Base-by-base conservation (phyloP, 2,113 vertebrate species). In the Paramisgurnus dabryanus region DNA sequence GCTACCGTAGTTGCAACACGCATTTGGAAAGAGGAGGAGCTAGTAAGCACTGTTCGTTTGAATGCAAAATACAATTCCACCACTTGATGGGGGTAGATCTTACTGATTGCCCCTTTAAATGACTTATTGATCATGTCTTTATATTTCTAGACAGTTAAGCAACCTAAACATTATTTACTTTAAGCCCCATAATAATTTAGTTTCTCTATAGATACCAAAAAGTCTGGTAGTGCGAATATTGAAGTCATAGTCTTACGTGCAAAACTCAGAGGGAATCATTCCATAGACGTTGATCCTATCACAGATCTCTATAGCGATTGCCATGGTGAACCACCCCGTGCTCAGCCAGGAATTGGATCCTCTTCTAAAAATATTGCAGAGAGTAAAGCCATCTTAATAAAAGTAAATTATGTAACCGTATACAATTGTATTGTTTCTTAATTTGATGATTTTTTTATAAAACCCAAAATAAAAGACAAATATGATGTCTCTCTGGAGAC, bases 251-350 rank as follows among this genome's bases (percentile, higher is more conserved):
- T 82, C 93, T 92, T 93, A 98, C 98, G 95, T 98, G 97, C 98
- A 99, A 95, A 96, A 98, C 91, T 98, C 96, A 4, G 98, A 96
- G 78, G 97, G 94, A 80, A 99, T 96, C 97, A 99, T 99, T 87
- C 98, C 98, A 68, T 97, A 99, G 77, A 99, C 95, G 40, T 97
- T 91, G 91, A 99, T 96, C 87, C 94, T 93, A 90, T 98, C 96
- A 47, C 98, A 99, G 80, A 99, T 94, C 90, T 99, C 97, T 89
- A 99, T 90, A 0, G 97, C 96, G 15, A 99, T 98, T 17, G 95
- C 96, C 97, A 99, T 98, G 4, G 98, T 99, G 94, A 99, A 99
- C 98, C 97, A 99, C 89, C 97, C 98, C 0, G 97, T 99, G 91
- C 97, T 99, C 79, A 99, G 93, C 98, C 98, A 99, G 18, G 97